Percentiles rank a stretch among this genome's conserved stretches.
phyloP scores from a whole-genome alignment of 1,140 invertebrate genomes.

The Drosophila sp. region DNA sequence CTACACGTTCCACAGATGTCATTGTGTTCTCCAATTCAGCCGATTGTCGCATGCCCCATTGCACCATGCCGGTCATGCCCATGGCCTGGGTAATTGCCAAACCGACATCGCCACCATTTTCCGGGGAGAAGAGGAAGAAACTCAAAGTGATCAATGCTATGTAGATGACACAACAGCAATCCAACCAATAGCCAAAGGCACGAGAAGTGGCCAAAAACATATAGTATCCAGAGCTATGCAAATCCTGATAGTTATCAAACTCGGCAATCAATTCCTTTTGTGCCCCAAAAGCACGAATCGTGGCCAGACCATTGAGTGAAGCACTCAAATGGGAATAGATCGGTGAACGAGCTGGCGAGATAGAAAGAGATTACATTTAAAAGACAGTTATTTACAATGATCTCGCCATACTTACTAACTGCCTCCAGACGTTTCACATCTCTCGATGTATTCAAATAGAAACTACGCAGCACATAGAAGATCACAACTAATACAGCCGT shows the following conservation, averaged over 20 bases:
- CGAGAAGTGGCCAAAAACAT: conserved; percentile 87
- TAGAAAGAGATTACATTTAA: not conserved
- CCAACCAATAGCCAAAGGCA: conserved; percentile 91
- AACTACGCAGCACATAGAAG: conserved; percentile 89
- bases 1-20: conserved; percentile 91
- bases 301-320: conserved; percentile 93
- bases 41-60: conserved; percentile 93
- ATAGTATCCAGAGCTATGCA: conserved; percentile 87
- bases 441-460: conserved; percentile 92
- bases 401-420: conserved; percentile 87
- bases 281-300: conserved; percentile 93
- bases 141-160: conserved; percentile 88
- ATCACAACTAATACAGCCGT: conserved; percentile 87
- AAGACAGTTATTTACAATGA: not conserved
- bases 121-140: conserved; percentile 86
- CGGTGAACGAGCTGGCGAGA: conserved; percentile 87
- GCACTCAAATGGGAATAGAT: conserved; percentile 95
- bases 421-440: conserved; percentile 95
- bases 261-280: conserved; percentile 91
- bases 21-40: conserved; percentile 93
- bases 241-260: conserved; percentile 91
- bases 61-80: conserved; percentile 91
- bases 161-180: conserved; percentile 90
- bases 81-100: conserved; percentile 92
- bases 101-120: conserved; percentile 89